Percentiles rank a stretch among this genome's conserved stretches.
These are phyloP conservation scores for Capitulum mitella DNA, from an alignment of 2,888 invertebrate genomes.

Conservation along the genomic window DNA sequence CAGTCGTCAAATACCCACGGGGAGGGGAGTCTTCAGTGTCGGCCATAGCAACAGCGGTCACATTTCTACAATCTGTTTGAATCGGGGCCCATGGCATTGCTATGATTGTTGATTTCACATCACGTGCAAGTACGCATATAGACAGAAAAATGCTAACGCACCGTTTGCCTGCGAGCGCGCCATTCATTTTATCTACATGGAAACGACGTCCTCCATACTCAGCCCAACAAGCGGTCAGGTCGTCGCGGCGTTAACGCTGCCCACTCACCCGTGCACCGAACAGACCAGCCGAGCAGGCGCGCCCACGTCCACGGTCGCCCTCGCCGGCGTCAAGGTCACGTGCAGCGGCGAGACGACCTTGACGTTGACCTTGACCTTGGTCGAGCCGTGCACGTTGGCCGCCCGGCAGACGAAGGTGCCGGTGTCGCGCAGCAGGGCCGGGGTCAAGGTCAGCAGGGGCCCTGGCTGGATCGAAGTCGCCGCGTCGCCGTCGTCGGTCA, in stretches of 20 bases:
- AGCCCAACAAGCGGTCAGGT: too few species aligned
- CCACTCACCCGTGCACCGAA: background rate
- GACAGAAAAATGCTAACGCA: too few species aligned
- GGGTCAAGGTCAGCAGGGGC: slow-evolving; percentile 31
- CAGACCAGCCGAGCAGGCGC: background rate
- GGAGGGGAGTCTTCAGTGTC: too few species aligned
- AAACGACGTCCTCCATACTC: too few species aligned
- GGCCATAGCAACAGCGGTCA: too few species aligned
- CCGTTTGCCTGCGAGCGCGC: background rate
- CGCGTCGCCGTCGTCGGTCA: background rate
- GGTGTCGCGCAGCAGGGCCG: slow-evolving; percentile 31
- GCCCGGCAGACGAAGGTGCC: slow-evolving; percentile 46
- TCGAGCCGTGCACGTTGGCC: slow-evolving; percentile 41
- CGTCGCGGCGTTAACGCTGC: too few species aligned
- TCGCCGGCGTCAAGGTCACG: background rate
- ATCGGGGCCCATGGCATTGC: too few species aligned
- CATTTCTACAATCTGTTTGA: too few species aligned
- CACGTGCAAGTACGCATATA: too few species aligned
- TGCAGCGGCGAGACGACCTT: slow-evolving; percentile 30
- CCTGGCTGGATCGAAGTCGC: slow-evolving; percentile 22
- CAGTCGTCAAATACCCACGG: too few species aligned
- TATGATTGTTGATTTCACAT: too few species aligned
- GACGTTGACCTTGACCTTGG: slow-evolving; percentile 38
- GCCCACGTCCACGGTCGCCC: background rate
- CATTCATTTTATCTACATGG: background rate